Conservation (phyloP, 2,797 vertebrate species). For the Pteropus rufus region DNA sequence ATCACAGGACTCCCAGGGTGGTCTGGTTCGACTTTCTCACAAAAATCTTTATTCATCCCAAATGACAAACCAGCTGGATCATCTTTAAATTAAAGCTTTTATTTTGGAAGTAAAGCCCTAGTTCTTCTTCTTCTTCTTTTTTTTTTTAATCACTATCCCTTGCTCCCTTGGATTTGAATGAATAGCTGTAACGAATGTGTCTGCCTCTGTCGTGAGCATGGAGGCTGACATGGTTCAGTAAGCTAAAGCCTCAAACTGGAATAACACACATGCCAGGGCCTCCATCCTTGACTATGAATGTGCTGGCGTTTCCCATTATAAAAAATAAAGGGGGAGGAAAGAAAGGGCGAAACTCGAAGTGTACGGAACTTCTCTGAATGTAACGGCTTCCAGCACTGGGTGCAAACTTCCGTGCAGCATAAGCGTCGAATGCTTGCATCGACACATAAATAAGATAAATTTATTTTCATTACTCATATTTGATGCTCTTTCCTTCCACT, state of each 20-base stretch:
- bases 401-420: constrained; percentile 69
- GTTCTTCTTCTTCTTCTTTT: not conserved
- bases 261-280: constrained; percentile 9
- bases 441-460: constrained; percentile 83
- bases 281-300: constrained; percentile 11
- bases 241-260: not conserved
- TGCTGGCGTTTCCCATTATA: not conserved
- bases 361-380: constrained; percentile 45
- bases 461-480: constrained; percentile 83
- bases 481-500: constrained; percentile 76
- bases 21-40: not conserved
- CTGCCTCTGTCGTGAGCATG: not conserved
- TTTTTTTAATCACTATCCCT: not conserved
- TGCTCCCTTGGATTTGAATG: not conserved
- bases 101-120: not conserved
- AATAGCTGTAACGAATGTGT: rapidly evolving
- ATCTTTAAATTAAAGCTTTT: not conserved
- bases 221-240: not conserved
- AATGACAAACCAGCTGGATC: not conserved
- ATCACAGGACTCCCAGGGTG: not conserved
- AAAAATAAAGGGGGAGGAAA: rapidly evolving
- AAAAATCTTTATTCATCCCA: not conserved
- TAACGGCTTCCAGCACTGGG: constrained; percentile 46
- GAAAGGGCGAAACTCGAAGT: not conserved
- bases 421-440: constrained; percentile 80